These are phyloP conservation scores for Erithacus rubecula DNA, from an alignment of 2,797 vertebrate species.

Conservation along the genomic window DNA sequence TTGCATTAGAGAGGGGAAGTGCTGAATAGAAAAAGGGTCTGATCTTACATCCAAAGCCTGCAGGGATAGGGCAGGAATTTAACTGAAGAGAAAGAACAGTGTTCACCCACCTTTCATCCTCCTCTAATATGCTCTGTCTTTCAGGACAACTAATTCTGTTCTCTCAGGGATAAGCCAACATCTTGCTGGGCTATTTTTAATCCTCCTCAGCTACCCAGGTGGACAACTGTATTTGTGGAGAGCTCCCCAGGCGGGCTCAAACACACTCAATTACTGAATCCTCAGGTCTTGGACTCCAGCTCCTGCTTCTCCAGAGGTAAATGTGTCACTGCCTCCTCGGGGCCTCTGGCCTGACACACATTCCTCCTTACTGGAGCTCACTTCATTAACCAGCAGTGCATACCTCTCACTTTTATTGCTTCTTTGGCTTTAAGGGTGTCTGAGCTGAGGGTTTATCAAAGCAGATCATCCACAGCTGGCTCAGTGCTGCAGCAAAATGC, in stretches of 20 bases:
- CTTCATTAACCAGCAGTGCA: background rate
- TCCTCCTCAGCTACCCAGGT: background rate
- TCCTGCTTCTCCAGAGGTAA: slow-evolving; percentile 11
- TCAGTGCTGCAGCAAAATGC: background rate
- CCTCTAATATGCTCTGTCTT: background rate
- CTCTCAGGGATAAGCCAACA: slow-evolving; percentile 13
- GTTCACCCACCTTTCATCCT: slow-evolving; percentile 9
- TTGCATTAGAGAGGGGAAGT: background rate
- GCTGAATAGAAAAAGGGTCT: background rate
- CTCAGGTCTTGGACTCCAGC: background rate
- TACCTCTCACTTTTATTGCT: background rate
- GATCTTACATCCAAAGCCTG: background rate
- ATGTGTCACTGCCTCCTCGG: background rate
- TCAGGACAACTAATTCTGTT: slow-evolving; percentile 17
- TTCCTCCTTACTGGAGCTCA: background rate
- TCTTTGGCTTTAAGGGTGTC: background rate
- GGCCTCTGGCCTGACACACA: slow-evolving; percentile 21
- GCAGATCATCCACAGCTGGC: background rate
- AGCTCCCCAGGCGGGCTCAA: background rate
- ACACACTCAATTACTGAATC: slow-evolving; percentile 3
- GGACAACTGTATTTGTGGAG: background rate
- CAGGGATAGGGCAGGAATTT: background rate
- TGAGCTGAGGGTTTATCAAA: background rate
- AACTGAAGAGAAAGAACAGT: background rate
- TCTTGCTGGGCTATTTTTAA: slow-evolving; percentile 34